A percentile compares a stretch with the other conserved stretches of the same genome.
Evolutionary conservation across 2,888 invertebrate genomes (phyloP).

Genomic region (Ptychoptera albimana): DNA sequence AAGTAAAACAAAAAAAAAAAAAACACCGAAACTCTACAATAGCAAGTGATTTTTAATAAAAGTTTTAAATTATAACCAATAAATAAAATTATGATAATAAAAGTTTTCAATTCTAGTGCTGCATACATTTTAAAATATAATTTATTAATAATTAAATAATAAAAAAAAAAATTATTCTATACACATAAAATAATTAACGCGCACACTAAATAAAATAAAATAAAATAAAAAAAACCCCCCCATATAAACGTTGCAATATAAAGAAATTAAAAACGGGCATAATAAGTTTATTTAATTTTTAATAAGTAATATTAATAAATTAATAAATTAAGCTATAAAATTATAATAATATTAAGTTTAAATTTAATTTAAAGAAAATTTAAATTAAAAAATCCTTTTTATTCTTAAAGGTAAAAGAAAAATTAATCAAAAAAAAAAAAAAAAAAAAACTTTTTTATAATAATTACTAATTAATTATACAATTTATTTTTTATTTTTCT

Average conservation of each 20-base stretch:
- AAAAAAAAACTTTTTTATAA: too few species aligned
- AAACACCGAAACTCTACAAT: too few species aligned
- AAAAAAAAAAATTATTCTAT: background rate
- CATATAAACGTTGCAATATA: slow-evolving; percentile 7
- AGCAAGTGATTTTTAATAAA: too few species aligned
- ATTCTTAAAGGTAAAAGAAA: background rate
- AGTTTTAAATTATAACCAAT: too few species aligned
- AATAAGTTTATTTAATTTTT: background rate
- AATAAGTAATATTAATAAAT: background rate
- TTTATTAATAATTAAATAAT: too few species aligned
- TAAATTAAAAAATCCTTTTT: background rate
- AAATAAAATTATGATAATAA: too few species aligned
- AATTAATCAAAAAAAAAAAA: background rate
- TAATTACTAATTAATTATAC: too few species aligned
- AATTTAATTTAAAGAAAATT: background rate
- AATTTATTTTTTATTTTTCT: too few species aligned
- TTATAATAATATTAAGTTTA: background rate
- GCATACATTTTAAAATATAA: too few species aligned
- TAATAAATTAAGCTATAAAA: background rate
- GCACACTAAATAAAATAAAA: background rate
- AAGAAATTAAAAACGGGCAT: slow-evolving; percentile 6
- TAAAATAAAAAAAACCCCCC: background rate
- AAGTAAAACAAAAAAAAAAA: too few species aligned
- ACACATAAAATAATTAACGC: slow-evolving; percentile 1
- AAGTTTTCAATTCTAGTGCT: too few species aligned